Base-by-base conservation (phyloP, 2,113 vertebrate species). In the Tachycineta bicolor region DNA sequence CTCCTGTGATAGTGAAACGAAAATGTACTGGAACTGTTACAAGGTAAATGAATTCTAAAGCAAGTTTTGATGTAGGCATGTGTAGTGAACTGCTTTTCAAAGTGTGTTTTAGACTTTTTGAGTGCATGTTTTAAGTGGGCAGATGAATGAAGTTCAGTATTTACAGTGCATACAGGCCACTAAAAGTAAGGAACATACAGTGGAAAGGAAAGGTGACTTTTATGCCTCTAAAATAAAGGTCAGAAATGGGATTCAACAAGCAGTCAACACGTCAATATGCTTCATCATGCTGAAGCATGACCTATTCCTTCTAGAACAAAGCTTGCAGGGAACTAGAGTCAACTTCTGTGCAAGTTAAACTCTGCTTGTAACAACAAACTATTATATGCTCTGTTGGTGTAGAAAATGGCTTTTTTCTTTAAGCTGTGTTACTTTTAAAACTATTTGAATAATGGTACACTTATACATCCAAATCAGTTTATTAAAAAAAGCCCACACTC, bases 331-430 rank as follows among this genome's bases (percentile, higher is more conserved):
- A 97, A 47, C 84, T 53, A 28, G 47, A 97, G 47, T 64, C 43
- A 95, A 89, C 92, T 86, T 97, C 65, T 90, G 60, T 79, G 59
- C 76, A 96, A 97, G 95, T 97, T 97, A 97, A 98, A 97, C 93
- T 95, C 97, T 94, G 87, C 87, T 86, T 92, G 93, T 89, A 94
- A 95, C 13, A 37, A 92, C 91, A 98, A 97, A 96, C 85, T 82
- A 98, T 98, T 98, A 97, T 94, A 97, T 96, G 98, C 97, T 98
- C 97, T 98, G 96, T 63, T 98, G 97, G 94, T 96, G 97, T 97
- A 98, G 98, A 98, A 98, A 98, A 98, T 98, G 90, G 71, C 93
- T 92, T 98, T 98, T 97, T 97, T 90, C 78, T 97, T 89, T 96
- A 92, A 96, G 95, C 70, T 96, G 91, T 22, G 81, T 97, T 97